Evolutionary conservation across 2,113 vertebrate species (phyloP).

Genomic region (Marmota monax): DNA sequence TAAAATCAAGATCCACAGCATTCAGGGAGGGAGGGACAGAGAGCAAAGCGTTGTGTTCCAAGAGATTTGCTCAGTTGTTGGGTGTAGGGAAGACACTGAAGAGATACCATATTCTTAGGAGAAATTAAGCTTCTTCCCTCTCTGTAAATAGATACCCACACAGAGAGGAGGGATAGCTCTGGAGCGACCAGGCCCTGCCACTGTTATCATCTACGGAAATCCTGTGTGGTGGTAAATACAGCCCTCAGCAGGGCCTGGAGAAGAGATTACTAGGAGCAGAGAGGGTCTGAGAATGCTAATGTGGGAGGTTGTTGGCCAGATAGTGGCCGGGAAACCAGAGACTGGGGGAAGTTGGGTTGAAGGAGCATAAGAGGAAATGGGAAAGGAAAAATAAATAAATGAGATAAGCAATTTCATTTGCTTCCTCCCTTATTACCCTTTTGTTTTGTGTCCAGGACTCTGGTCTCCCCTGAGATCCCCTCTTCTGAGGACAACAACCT

Average conservation of each 20-base stretch:
- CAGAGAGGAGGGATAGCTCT: background rate
- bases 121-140: background rate
- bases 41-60: too few species aligned
- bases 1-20: background rate
- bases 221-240: constrained; percentile 36
- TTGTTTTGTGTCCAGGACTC: background rate
- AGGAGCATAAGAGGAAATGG: constrained; percentile 13
- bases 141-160: background rate
- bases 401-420: constrained; percentile 28
- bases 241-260: background rate
- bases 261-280: constrained; percentile 26
- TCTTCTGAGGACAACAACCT: background rate
- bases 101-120: background rate
- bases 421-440: background rate
- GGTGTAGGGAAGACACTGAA: background rate
- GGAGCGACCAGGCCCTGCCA: background rate
- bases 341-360: background rate
- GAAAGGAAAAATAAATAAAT: constrained; percentile 63
- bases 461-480: background rate
- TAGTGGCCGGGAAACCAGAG: background rate
- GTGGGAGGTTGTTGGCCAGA: constrained; percentile 49
- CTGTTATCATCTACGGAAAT: constrained; percentile 58
- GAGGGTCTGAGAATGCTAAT: background rate
- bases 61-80: background rate
- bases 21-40: background rate